Evolutionary conservation across 2,888 invertebrate genomes (phyloP).

Genomic region (Ophion slaviceki): DNA sequence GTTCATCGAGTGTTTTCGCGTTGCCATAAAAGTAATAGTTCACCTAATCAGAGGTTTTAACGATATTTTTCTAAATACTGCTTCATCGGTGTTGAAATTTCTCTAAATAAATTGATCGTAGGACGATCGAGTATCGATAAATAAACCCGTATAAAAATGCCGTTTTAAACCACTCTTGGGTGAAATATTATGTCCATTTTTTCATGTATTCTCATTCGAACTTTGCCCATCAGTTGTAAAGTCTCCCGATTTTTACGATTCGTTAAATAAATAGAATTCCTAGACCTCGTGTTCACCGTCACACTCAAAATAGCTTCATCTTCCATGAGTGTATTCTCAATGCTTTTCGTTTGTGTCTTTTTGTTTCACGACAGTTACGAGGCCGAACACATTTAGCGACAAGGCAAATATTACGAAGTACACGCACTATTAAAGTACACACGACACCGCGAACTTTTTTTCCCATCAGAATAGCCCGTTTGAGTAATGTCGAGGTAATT

Average conservation of each 20-base stretch:
- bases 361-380: conserved; percentile 31
- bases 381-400: conserved; percentile 54
- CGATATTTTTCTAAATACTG: background rate
- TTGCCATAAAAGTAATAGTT: background rate
- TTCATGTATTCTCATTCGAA: conserved; percentile 1
- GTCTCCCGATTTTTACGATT: background rate
- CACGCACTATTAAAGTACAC: conserved; percentile 25
- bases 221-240: background rate
- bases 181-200: background rate
- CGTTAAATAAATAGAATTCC: conserved; percentile 37
- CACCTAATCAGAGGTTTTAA: background rate
- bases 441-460: conserved; percentile 4
- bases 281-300: conserved; percentile 13
- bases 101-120: background rate
- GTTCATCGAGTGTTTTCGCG: background rate
- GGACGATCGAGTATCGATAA: background rate
- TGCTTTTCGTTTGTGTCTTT: background rate
- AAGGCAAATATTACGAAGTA: conserved; percentile 52
- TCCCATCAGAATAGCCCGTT: background rate
- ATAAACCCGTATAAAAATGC: background rate
- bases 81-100: background rate
- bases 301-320: conserved; percentile 41
- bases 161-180: background rate
- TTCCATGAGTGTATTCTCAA: conserved; percentile 1
- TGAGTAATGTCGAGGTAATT: background rate